phyloP scores from a whole-genome alignment of 37 sponge, comb jelly and placozoan genomes.

The Beroe ovata region DNA sequence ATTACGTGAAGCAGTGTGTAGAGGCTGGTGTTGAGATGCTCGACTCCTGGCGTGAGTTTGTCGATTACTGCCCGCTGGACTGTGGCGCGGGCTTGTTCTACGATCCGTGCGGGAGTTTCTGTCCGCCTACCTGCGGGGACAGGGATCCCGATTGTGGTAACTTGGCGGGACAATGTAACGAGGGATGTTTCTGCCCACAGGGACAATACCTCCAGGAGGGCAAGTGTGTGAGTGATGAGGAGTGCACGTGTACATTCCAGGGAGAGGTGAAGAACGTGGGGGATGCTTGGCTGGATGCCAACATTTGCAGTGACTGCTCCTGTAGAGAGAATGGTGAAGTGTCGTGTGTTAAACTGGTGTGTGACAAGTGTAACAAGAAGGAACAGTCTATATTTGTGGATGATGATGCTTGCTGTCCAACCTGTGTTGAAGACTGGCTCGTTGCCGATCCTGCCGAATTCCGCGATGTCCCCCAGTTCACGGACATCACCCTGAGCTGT shows the following conservation, averaged over 20 bases:
- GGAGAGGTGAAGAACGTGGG: conserved; percentile 34
- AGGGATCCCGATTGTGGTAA: conserved; percentile 18
- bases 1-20: conserved; percentile 33
- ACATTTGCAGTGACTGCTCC: not conserved
- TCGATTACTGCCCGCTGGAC: not conserved
- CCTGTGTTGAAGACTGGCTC: conserved; percentile 18
- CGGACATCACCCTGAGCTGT: conserved; percentile 3
- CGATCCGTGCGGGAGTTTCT: conserved; percentile 63
- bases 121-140: conserved; percentile 52
- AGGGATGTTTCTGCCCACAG: conserved; percentile 62
- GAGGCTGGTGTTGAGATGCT: not conserved
- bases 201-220: not conserved
- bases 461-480: not conserved
- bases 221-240: conserved; percentile 20
- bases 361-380: conserved; percentile 28
- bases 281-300: not conserved
- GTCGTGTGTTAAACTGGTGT: not conserved
- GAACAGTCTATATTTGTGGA: not conserved
- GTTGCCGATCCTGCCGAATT: not conserved
- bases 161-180: conserved; percentile 37
- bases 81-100: not conserved
- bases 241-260: conserved; percentile 2
- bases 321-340: conserved; percentile 8
- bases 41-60: conserved; percentile 10
- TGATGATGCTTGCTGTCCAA: conserved; percentile 20